Percentiles rank a stretch among this genome's conserved stretches.
phyloP scores from a whole-genome alignment of 2,797 vertebrate genomes.

The Muraenolepis orangiensis region DNA sequence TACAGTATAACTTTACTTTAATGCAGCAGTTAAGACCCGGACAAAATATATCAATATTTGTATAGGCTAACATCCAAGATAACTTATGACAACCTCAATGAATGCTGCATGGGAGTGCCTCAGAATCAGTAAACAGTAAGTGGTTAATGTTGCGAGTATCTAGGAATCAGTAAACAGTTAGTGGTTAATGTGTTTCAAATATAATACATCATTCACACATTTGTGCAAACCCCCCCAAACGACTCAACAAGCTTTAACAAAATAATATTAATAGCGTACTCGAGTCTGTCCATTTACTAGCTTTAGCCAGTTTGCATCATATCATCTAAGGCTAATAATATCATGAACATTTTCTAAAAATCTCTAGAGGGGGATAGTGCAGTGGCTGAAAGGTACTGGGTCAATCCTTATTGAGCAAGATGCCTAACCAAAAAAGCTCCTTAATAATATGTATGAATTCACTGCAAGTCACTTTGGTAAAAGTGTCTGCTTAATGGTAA shows the following conservation, averaged over 20 bases:
- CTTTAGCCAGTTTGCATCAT: background rate
- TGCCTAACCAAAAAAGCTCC: background rate
- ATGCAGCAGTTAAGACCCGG: background rate
- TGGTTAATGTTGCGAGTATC: background rate
- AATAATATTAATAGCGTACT: background rate
- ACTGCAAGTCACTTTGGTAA: background rate
- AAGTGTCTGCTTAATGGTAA: background rate
- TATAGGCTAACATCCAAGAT: background rate
- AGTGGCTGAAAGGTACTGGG: background rate
- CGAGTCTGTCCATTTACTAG: background rate
- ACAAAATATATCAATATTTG: background rate
- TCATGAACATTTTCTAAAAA: background rate
- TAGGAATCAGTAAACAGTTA: background rate
- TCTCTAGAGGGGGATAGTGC: background rate
- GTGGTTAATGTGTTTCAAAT: background rate
- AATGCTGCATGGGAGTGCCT: background rate
- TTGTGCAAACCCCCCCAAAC: background rate
- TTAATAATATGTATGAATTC: background rate
- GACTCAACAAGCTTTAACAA: background rate
- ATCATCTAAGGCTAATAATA: background rate
- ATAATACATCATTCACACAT: background rate
- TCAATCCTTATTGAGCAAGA: background rate
- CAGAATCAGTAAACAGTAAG: background rate
- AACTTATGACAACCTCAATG: background rate
- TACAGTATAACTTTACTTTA: too few relatives aligned